These are phyloP conservation scores for Hanleya hanleyi DNA, from an alignment of 2,888 invertebrate genomes.

Conservation along the genomic window DNA sequence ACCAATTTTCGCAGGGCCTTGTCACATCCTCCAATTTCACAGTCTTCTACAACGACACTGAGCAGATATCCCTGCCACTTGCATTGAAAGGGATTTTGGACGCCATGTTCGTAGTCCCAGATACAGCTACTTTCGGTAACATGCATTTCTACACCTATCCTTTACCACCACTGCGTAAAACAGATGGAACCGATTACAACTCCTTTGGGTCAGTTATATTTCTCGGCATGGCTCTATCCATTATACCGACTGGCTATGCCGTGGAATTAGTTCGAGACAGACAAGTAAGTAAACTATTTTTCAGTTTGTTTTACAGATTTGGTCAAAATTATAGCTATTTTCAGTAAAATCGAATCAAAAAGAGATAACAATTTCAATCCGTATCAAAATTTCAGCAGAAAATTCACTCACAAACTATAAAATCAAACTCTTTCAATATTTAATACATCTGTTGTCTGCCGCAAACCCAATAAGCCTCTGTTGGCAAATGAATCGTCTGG, in stretches of 20 bases:
- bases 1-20: too few relatives aligned
- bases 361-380: too few relatives aligned
- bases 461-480: too few relatives aligned
- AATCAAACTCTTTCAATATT: too few relatives aligned
- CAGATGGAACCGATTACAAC: slow-evolving; percentile 78
- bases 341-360: too few relatives aligned
- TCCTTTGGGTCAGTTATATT: slow-evolving; percentile 84
- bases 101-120: slow-evolving; percentile 36
- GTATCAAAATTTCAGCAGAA: too few relatives aligned
- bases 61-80: slow-evolving; percentile 85
- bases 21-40: slow-evolving; percentile 32
- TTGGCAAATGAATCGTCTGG: too few relatives aligned
- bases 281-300: slow-evolving; percentile 78
- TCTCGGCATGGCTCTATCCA: slow-evolving; percentile 86
- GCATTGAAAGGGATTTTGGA: slow-evolving; percentile 53
- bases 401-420: too few relatives aligned
- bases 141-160: slow-evolving; percentile 34
- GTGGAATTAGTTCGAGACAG: slow-evolving; percentile 88
- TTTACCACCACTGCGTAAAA: slow-evolving; percentile 40
- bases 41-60: slow-evolving; percentile 80
- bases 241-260: slow-evolving; percentile 85
- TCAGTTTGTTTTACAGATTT: too few relatives aligned
- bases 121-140: slow-evolving; percentile 2
- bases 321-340: too few relatives aligned
- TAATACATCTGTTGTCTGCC: too few relatives aligned